Evolutionary conservation across 2,888 invertebrate species (phyloP).

Genomic region (Drosophila neutralis): DNA sequence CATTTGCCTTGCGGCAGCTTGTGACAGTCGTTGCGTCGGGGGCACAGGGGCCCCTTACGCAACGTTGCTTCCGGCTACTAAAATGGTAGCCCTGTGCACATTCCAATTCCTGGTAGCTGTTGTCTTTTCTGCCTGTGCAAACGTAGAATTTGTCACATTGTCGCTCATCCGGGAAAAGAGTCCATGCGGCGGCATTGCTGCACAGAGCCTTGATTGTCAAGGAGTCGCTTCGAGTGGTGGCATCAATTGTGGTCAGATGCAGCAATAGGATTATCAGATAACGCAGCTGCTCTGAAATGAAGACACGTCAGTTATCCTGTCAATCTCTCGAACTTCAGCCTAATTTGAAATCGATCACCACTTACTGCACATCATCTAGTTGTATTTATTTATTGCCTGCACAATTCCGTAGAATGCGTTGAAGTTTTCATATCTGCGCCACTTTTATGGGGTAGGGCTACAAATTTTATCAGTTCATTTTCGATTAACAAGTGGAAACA

Average conservation of each 20-base stretch:
- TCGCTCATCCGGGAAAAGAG: conserved; percentile 40
- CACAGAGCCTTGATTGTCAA: conserved; percentile 5
- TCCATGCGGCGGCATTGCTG: conserved; percentile 26
- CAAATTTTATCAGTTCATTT: conserved; percentile 45
- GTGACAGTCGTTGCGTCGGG: neutral
- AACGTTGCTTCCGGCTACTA: conserved; percentile 8
- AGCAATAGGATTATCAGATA: conserved; percentile 3
- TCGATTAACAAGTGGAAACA: conserved; percentile 18
- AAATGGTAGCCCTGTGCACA: conserved; percentile 11
- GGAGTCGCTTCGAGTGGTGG: neutral
- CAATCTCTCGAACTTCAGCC: neutral
- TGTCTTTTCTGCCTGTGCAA: conserved; percentile 45
- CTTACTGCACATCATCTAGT: conserved; percentile 30
- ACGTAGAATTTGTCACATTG: conserved; percentile 68
- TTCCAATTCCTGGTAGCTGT: conserved; percentile 21
- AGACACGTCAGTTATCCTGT: neutral
- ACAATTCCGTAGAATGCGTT: conserved; percentile 12
- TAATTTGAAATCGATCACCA: neutral
- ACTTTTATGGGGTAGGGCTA: conserved; percentile 26
- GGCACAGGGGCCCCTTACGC: conserved; percentile 7
- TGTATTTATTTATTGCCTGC: conserved; percentile 18
- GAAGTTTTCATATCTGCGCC: conserved; percentile 4
- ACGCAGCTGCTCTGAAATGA: conserved; percentile 11
- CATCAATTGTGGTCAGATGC: conserved; percentile 3
- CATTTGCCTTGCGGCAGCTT: conserved; percentile 2